Evolutionary conservation across 64 coral and sea anemone genomes (phyloP).

Genomic region (Pachyseris speciosa): DNA sequence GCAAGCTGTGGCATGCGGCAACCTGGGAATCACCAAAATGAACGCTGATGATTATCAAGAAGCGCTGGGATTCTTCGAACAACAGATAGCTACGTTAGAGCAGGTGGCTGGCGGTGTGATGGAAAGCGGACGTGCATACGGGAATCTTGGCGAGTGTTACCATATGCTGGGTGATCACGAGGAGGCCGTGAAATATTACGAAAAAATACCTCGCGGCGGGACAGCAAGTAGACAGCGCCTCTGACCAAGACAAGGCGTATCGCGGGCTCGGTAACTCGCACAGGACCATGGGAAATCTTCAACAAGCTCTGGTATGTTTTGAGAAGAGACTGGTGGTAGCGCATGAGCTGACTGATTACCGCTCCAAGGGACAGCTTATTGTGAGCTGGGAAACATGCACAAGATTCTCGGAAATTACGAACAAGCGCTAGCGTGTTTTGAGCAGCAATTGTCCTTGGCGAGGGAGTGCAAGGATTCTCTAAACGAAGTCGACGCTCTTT

Average conservation of each 20-base stretch:
- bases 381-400: conserved; percentile 95
- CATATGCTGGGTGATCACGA: conserved; percentile 77
- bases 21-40: conserved; percentile 83
- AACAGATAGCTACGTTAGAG: conserved; percentile 79
- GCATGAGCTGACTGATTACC: conserved; percentile 85
- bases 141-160: conserved; percentile 92
- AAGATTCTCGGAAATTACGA: conserved; percentile 96
- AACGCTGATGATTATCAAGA: conserved; percentile 73
- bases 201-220: conserved; percentile 88
- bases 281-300: conserved; percentile 90
- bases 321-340: conserved; percentile 95
- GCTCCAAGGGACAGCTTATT: conserved; percentile 87
- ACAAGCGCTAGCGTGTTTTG: conserved; percentile 88
- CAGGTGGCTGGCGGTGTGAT: conserved; percentile 58
- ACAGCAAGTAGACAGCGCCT: conserved; percentile 69
- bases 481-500: conserved; percentile 88
- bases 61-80: conserved; percentile 84
- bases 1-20: conserved; percentile 77
- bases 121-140: conserved; percentile 86
- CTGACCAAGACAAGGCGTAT: conserved; percentile 99
- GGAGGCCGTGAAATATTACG: conserved; percentile 74
- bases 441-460: conserved; percentile 79
- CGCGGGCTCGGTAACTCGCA: conserved; percentile 89
- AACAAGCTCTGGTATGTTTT: conserved; percentile 97
- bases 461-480: conserved; percentile 66